These are phyloP conservation scores for Meteorus sp. DNA, from an alignment of 1,140 invertebrate genomes.

Conservation along the genomic window DNA sequence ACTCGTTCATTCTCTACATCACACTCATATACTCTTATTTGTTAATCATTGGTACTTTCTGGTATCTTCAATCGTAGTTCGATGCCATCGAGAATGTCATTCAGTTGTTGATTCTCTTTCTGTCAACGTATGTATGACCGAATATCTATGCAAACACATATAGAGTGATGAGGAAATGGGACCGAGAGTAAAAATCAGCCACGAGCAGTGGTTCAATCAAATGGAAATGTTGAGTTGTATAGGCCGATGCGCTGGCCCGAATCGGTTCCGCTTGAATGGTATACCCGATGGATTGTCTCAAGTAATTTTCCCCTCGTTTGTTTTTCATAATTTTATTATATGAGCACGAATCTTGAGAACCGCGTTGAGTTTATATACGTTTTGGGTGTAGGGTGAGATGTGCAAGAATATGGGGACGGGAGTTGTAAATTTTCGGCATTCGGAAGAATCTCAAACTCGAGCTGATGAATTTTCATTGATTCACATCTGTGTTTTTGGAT, in stretches of 20 bases:
- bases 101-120: slow-evolving; percentile 12
- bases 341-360: not conserved
- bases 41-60: not conserved
- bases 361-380: too few species aligned
- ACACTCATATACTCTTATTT: not conserved
- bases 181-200: not conserved
- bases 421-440: too few species aligned
- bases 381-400: too few species aligned
- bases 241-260: slow-evolving; percentile 22
- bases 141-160: too few species aligned
- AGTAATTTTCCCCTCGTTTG: not conserved
- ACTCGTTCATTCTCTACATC: not conserved
- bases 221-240: not conserved
- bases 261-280: slow-evolving; percentile 28
- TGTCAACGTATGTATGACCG: too few species aligned
- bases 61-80: not conserved
- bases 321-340: not conserved
- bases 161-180: too few species aligned
- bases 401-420: too few species aligned
- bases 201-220: slow-evolving; percentile 26
- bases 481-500: too few species aligned
- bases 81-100: slow-evolving; percentile 1
- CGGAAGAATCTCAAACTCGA: too few species aligned
- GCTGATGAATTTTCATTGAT: too few species aligned
- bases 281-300: slow-evolving; percentile 6